phyloP scores from a whole-genome alignment of 2,888 invertebrate genomes.

The Epinotia demarniana region DNA sequence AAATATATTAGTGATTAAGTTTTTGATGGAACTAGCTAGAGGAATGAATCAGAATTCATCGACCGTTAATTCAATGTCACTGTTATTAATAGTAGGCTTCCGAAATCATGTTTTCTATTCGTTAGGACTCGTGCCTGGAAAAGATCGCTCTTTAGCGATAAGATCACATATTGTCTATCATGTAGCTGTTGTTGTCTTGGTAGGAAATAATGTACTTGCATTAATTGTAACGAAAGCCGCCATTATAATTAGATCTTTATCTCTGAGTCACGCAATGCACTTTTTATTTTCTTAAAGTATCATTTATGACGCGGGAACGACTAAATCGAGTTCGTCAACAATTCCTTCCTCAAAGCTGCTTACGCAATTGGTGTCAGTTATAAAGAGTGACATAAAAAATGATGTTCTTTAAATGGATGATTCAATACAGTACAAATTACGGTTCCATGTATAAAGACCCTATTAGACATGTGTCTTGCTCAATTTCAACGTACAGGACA shows the following conservation, averaged over 20 bases:
- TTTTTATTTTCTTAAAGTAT: slow-evolving; percentile 10
- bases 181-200: no score
- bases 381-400: slow-evolving; percentile 45
- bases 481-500: slow-evolving; percentile 16
- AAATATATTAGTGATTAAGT: not conserved
- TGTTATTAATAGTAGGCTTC: not conserved
- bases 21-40: not conserved
- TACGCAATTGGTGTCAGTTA: slow-evolving; percentile 46
- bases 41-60: not conserved
- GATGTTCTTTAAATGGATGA: slow-evolving; percentile 45
- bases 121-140: no score
- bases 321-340: slow-evolving; percentile 37
- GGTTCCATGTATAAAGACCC: slow-evolving; percentile 35
- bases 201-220: not conserved
- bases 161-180: no score
- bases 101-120: not conserved
- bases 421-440: slow-evolving; percentile 42
- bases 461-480: slow-evolving; percentile 30
- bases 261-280: not conserved
- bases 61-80: not conserved
- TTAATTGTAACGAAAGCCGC: not conserved
- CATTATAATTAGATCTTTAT: not conserved
- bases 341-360: slow-evolving; percentile 38
- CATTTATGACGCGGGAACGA: slow-evolving; percentile 24
- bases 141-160: no score